Evolutionary conservation across 2,113 vertebrate species (phyloP).

Genomic region (Esox niger): DNA sequence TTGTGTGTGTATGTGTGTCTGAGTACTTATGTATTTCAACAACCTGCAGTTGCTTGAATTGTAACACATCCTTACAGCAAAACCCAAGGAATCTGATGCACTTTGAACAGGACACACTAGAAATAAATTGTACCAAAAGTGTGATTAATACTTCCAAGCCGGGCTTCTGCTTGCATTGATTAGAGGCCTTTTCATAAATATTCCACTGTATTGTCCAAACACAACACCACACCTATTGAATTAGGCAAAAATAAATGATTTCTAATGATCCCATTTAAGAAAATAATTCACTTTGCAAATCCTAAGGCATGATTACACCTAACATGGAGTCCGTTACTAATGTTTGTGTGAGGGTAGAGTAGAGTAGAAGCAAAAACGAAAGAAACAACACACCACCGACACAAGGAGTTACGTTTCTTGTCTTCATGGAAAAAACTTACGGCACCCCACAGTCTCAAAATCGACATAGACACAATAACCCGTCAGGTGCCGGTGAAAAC

Average conservation of each 20-base stretch:
- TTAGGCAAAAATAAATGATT: constrained; percentile 49
- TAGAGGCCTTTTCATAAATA: constrained; percentile 55
- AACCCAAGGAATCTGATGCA: constrained; percentile 31
- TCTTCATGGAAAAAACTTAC: no score
- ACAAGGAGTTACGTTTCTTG: no score
- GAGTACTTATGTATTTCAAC: background rate
- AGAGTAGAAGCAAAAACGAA: no score
- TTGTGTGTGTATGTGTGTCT: background rate
- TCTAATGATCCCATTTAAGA: constrained; percentile 67
- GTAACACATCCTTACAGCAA: constrained; percentile 23
- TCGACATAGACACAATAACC: no score
- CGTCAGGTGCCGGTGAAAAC: no score
- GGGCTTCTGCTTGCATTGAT: constrained; percentile 59
- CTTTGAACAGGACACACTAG: constrained; percentile 29
- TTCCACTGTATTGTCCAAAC: constrained; percentile 45
- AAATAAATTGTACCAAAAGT: no score
- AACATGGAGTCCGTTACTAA: no score
- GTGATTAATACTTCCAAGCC: constrained; percentile 60
- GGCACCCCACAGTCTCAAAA: no score
- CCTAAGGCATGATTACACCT: no score
- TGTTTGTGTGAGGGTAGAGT: no score
- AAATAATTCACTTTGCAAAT: no score
- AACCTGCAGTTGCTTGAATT: constrained; percentile 26
- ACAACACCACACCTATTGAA: constrained; percentile 39
- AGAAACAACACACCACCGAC: no score